Evolutionary conservation across 2,888 invertebrate species (phyloP), one percentile per base, ranked within the genome.

Genomic region (Leptothorax acervorum): DNA sequence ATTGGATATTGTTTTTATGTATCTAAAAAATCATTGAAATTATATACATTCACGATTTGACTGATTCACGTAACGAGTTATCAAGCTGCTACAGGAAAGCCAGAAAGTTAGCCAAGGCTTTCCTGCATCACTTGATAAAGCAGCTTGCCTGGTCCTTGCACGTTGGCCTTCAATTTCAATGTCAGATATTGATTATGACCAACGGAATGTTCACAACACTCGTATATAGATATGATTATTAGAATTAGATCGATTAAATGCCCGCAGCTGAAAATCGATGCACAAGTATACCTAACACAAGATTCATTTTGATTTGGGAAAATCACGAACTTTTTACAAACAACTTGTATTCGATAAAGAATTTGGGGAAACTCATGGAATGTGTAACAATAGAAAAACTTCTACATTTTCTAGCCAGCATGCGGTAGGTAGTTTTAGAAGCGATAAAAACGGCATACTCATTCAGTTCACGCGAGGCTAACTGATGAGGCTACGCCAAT

Each of bases 401-500:
- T 53, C 18, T 1, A 2, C 3, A 18, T 28, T 35, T 39, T 39
- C 1, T 53, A 11, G 11, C 11, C 5, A 15, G 35, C 15, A 2
- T n/a, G 35, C 9, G 35, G 45, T 48, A 48, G 35, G 15, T 35
- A 48, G 9, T 31, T 12, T 23, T 1, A 15, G 48, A 63, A 23
- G 57, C 31, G 2, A 31, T 5, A 5, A n/a, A 45, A 60, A 45
- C 18, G 66, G 4, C 28, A 75, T 11, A 51, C 1, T 53, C 4
- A 51, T 48, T 23, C 65, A 23, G 12, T 23, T 28, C 35, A 3
- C 11, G 18, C 35, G 65, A 65, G 18, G 6, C 51, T 48, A 75
- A 63, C 63, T 51, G 23, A 23, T 23, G 23, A 23, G 23, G 23
- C 51, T 57, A 78, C 78, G 83, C 78, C 60, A 83, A 39, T 83